Conservation (phyloP, 2,113 vertebrate genomes). For the Cygnus buccinator region DNA sequence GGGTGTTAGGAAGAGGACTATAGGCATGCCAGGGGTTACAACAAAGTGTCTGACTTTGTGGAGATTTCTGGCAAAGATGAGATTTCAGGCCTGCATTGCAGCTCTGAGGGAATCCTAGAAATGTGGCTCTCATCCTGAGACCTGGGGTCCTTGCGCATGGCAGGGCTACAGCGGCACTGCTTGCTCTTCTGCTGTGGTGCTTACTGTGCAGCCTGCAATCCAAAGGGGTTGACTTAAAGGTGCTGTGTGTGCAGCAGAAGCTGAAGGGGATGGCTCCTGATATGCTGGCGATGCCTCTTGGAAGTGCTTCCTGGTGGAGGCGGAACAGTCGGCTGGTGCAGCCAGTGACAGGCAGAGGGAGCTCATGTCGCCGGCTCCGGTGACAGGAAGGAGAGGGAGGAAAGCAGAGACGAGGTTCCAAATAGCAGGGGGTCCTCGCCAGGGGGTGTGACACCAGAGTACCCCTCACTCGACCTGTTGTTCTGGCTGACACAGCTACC, state of each 20-base stretch:
- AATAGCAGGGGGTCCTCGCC: not conserved
- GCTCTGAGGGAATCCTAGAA: not conserved
- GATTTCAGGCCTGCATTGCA: not conserved
- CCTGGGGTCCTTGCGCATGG: not conserved
- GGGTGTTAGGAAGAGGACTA: not conserved
- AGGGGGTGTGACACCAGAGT: not conserved
- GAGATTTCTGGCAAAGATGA: not conserved
- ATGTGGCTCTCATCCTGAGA: fast-evolving
- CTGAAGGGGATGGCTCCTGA: not conserved
- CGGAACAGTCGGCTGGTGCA: not conserved
- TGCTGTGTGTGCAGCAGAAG: not conserved
- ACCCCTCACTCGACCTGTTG: not conserved
- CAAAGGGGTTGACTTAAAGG: not conserved
- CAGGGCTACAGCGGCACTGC: not conserved
- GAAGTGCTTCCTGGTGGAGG: slow-evolving; percentile 27
- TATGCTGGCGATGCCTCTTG: not conserved
- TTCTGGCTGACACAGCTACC: not conserved
- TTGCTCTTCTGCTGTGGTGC: not conserved
- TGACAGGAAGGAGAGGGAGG: not conserved
- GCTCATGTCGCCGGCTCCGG: not conserved
- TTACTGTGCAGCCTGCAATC: not conserved
- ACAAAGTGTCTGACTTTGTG: slow-evolving; percentile 1
- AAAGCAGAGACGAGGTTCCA: not conserved
- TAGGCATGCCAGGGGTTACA: not conserved
- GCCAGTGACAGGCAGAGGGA: not conserved